Base-by-base conservation (phyloP, 2,888 invertebrate species). In the Drosophila longiperda region DNA sequence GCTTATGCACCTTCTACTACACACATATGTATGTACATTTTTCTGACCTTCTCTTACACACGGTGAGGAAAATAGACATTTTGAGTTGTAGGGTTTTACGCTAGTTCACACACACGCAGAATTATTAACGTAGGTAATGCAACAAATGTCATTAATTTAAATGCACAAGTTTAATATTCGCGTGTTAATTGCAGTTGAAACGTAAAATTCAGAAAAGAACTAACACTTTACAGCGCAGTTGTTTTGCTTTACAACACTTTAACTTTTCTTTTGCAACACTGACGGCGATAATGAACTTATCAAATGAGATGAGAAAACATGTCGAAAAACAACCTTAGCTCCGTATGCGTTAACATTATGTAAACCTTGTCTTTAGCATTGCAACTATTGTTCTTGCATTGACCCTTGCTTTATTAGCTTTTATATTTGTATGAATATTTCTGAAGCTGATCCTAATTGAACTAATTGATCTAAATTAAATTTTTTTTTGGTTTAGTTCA, bases 31-130 rank as follows among this genome's bases (percentile, higher is more conserved):
- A 82, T 88, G 90, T 83, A 90, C 78, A 87, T 73, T 89, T 88
- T 86, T 88, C 84, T 88, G 83, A 83, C 83, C 83, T 82, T 81
- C 81, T 86, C 80, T 73, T 82, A 66, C 83, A 81, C 70, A 77
- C 68, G 63, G 77, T 58, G 59, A 67, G 62, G 64, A 76, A 79
- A 65, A 54, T 49, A 73, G 59, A 66, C 82, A 75, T 76, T 57
- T 63, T 66, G 42, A 60, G 33, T 58, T 58, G 32, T 40, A 57
- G 34, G 26, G 53, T 23, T 65, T 48, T 57, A 38, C n/a, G 38
- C 45, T 29, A 69, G 57, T 52, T 32, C 42, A 52, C 53, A 64
- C 50, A 59, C n/a, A 64, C 48, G 40, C 26, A 20, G 3, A 11
- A 45, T 40, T 34, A 9, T 53, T 15, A 69, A 26, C 23, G 36